phyloP scores from a whole-genome alignment of 2,888 invertebrate genomes.

The Cephus spinipes region DNA sequence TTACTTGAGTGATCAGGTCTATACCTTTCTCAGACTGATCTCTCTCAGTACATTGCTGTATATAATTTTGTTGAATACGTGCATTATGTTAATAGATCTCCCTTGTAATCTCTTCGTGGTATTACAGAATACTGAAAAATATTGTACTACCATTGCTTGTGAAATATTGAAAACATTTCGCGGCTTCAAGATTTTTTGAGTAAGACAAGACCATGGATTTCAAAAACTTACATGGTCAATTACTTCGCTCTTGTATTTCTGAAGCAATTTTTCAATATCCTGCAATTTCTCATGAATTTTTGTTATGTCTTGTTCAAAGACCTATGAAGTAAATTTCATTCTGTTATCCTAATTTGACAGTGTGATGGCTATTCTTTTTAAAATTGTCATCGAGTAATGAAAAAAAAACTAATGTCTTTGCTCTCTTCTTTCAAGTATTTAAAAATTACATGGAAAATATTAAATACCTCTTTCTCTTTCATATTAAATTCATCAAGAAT shows the following conservation, averaged over 20 bases:
- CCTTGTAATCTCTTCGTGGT: conserved; percentile 34
- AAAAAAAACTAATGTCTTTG: neutral
- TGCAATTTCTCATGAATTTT: conserved; percentile 37
- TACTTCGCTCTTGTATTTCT: conserved; percentile 38
- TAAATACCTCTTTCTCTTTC: conserved; percentile 37
- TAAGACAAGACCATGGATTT: neutral
- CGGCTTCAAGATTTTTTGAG: conserved; percentile 11
- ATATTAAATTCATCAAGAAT: conserved; percentile 39
- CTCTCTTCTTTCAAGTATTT: neutral
- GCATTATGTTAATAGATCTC: conserved; percentile 21
- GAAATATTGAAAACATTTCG: conserved; percentile 15
- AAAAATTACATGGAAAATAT: neutral
- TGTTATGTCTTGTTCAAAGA: conserved; percentile 32
- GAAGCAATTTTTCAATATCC: conserved; percentile 39
- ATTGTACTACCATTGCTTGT: conserved; percentile 20
- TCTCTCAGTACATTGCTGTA: neutral
- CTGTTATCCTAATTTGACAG: neutral
- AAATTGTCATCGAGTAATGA: neutral
- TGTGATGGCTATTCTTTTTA: neutral
- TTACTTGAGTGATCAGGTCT: conserved; percentile 14
- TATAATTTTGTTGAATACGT: neutral
- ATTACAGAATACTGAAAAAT: conserved; percentile 41
- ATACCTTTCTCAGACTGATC: neutral
- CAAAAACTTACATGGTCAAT: conserved; percentile 37
- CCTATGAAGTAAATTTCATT: conserved; percentile 20